These are phyloP conservation scores for Momotus momota DNA, from an alignment of 2,797 vertebrate species.

Conservation along the genomic window DNA sequence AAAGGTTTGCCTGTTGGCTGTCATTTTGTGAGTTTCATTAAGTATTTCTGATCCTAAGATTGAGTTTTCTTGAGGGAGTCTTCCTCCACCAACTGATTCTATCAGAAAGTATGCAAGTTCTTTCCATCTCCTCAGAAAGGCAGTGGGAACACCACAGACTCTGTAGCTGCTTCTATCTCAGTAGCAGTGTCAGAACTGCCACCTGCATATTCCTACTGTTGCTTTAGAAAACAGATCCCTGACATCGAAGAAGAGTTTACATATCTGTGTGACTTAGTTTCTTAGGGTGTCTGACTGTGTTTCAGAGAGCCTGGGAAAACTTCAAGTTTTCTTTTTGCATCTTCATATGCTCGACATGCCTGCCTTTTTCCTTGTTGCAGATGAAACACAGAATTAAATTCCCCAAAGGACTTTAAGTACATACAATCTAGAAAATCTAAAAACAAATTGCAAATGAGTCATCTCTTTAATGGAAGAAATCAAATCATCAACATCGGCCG, in stretches of 20 bases:
- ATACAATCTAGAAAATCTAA: not conserved
- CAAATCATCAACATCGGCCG: not conserved
- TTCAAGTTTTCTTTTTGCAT: conserved; percentile 10
- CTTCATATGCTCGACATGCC: not conserved
- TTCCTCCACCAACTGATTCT: not conserved
- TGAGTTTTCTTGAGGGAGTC: not conserved
- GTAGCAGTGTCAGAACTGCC: not conserved
- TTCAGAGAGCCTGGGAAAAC: conserved; percentile 30
- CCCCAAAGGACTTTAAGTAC: not conserved
- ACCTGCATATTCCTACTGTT: not conserved
- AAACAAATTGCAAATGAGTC: not conserved
- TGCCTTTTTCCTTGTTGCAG: not conserved
- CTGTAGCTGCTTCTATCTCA: not conserved
- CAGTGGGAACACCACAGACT: not conserved
- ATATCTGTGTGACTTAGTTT: not conserved
- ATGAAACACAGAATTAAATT: not conserved
- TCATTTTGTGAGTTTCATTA: not conserved
- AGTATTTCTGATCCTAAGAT: not conserved
- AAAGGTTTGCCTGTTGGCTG: not conserved
- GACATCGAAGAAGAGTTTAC: not conserved
- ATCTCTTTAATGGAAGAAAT: not conserved
- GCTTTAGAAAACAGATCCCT: not conserved
- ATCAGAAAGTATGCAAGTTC: not conserved
- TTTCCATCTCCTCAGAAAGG: not conserved
- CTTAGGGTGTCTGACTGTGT: not conserved